Evolutionary conservation across 2,888 invertebrate genomes (phyloP), one percentile per base, ranked within the genome.

Genomic region (Temnothorax ravouxi): DNA sequence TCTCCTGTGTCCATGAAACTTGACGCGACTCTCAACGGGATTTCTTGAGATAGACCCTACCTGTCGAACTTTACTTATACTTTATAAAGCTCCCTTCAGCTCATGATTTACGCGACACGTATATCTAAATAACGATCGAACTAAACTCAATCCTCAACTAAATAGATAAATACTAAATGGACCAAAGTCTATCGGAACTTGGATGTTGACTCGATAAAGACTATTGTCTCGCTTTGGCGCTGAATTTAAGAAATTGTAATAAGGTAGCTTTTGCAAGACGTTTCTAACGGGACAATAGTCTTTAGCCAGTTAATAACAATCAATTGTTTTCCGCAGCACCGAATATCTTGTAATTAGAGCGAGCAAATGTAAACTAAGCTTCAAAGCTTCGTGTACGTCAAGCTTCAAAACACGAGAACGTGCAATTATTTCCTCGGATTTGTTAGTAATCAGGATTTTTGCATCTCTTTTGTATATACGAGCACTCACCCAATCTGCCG

Each of bases 151-250:
- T 38, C 66, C 44, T 18, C 47, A 4, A 47, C 21, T 79, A 79
- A 56, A 82, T 41, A 76, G 38, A 8, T 41, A 66, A 41, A 56
- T 38, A 29, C 29, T 29, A 29, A 56, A 76, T 38, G 82, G 77
- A 82, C 82, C 66, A 82, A 82, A 62, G 4, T 76, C 25, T 62
- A 74, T 82, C 54, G 56, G 2, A 47, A 8, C 25, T 52, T 64
- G 11, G 5, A 59, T 34, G 15, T 47, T 77, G 41, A 77, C 21
- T 59, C 44, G 6, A 25, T 8, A 47, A 71, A 79, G 44, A 0
- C 21, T 69, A 15, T 56, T 56, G 34, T 29, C 13, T 21, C 3
- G 77, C 52, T 67, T 25, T 15, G 61, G 13, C 54, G 15, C 5
- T 15, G 52, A 47, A n/a, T 2, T 41, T 54, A 38, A 41, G 13